Conservation (phyloP, 2,888 invertebrate genomes). For the Cephus runcator region DNA sequence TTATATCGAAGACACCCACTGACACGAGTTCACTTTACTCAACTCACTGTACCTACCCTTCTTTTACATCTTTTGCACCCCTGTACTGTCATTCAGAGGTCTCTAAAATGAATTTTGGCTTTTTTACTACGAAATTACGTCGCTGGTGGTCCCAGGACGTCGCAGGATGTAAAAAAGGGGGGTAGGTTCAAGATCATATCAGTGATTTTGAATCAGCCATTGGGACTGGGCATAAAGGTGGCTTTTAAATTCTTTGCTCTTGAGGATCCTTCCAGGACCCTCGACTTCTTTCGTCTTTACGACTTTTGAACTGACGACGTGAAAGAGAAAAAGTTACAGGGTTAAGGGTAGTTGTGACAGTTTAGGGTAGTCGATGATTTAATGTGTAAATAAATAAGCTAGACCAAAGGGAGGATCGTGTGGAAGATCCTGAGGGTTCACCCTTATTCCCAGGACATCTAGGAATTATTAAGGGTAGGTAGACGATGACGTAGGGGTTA, state of each 20-base stretch:
- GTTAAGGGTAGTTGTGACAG: background rate
- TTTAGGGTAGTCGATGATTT: background rate
- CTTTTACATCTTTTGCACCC: background rate
- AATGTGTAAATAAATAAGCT: background rate
- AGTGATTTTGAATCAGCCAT: background rate
- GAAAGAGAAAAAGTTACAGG: background rate
- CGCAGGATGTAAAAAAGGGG: background rate
- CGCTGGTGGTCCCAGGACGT: background rate
- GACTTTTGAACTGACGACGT: background rate
- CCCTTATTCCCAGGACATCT: background rate
- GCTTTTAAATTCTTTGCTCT: background rate
- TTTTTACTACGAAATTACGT: background rate
- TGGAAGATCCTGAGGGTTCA: background rate
- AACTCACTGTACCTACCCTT: background rate
- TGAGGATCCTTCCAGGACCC: background rate
- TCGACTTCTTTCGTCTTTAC: background rate
- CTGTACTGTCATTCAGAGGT: background rate
- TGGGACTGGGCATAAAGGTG: background rate
- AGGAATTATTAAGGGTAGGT: background rate
- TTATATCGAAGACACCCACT: constrained; percentile 9
- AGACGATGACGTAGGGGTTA: background rate
- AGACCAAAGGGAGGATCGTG: background rate
- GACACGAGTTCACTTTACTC: background rate
- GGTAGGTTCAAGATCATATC: background rate
- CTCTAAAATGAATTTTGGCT: background rate